Evolutionary conservation across 35 echinoderm and acorn worm genomes (phyloP), one percentile per base, ranked within the genome.

Genomic region (Apostichopus japonicus): DNA sequence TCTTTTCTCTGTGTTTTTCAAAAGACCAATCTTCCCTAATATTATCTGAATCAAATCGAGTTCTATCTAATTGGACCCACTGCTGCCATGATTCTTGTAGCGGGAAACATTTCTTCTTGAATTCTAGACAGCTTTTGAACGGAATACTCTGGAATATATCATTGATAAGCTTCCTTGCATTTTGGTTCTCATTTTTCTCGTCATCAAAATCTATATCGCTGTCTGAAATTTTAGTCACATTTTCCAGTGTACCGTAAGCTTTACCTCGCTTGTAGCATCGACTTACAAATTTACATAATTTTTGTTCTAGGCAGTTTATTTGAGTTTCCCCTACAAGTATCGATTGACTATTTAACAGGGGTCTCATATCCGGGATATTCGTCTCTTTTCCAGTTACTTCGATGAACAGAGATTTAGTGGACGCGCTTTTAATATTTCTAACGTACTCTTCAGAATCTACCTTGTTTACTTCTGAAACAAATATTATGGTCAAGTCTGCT

Each of bases 1-100:
- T 23, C 6, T 13, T 44, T 0, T 88, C 65, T 15, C 17, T 65
- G 65, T 61, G 57, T 17, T 67, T 17, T 24, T 88, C 86, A 44
- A 88, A 88, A 33, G 86, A 88, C 27, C 58, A 27, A 25, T 82
- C 79, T 52, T 88, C 65, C 5, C 67, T 88, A 52, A 59, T 58
- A 9, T 56, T 6, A 4, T 83, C 80, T 17, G 55, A 55, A n/a
- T 53, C 21, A 61, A 88, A 62, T 0, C 54, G 21, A 14, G 19
- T 51, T 88, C 67, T 72, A 67, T 88, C 86, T 33, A 88, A 59
- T 52, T 88, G 6, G 24, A 88, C 86, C 86, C 86, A 88, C 19
- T 88, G 59, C 24, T 72, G 21, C 57, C 56, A 88, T 8, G n/a
- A 17, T 23, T 52, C 24, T 51, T 65, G 86, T n/a, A 88, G 67